Evolutionary conservation across 2,888 invertebrate species (phyloP).

Genomic region (Scaptomyza caliginosa): DNA sequence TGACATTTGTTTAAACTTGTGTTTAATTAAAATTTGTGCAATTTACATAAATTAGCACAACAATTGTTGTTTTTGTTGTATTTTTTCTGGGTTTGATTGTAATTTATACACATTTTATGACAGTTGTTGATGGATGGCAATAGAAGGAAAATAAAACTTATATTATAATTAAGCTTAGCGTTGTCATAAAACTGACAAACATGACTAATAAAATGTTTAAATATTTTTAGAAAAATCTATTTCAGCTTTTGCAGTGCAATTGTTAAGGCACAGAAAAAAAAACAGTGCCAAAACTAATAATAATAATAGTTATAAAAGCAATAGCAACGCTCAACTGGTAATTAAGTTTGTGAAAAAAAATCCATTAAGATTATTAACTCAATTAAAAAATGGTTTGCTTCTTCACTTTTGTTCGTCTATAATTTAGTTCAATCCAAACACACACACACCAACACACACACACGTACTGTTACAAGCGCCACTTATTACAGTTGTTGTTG

Average conservation of each 20-base stretch:
- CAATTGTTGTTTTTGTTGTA: too few relatives aligned
- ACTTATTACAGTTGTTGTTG: slow-evolving; percentile 33
- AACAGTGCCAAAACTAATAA: slow-evolving; percentile 1
- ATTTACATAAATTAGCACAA: slow-evolving; percentile 70
- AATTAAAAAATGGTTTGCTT: slow-evolving; percentile 69
- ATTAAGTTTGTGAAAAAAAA: slow-evolving; percentile 59
- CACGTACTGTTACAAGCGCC: slow-evolving; percentile 50
- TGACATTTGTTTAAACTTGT: slow-evolving; percentile 67
- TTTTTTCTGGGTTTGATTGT: background rate
- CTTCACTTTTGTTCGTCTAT: slow-evolving; percentile 41
- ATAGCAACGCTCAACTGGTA: slow-evolving; percentile 39
- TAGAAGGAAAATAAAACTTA: background rate
- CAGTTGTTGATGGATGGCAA: slow-evolving; percentile 27
- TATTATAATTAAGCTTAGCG: slow-evolving; percentile 10
- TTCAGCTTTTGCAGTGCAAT: slow-evolving; percentile 4
- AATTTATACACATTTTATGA: slow-evolving; percentile 22
- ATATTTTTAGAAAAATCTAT: background rate
- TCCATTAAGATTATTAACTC: slow-evolving; percentile 75
- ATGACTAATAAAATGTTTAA: background rate
- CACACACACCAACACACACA: slow-evolving; percentile 19
- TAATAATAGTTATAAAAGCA: slow-evolving; percentile 9
- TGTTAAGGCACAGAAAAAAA: slow-evolving; percentile 2
- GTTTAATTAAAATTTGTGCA: slow-evolving; percentile 65
- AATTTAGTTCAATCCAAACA: slow-evolving; percentile 60
- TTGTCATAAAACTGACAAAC: slow-evolving; percentile 5